Percentiles rank a stretch among this genome's conserved stretches.
Evolutionary conservation across 1,140 invertebrate species (phyloP).

Genomic region (Drosophila serrata): DNA sequence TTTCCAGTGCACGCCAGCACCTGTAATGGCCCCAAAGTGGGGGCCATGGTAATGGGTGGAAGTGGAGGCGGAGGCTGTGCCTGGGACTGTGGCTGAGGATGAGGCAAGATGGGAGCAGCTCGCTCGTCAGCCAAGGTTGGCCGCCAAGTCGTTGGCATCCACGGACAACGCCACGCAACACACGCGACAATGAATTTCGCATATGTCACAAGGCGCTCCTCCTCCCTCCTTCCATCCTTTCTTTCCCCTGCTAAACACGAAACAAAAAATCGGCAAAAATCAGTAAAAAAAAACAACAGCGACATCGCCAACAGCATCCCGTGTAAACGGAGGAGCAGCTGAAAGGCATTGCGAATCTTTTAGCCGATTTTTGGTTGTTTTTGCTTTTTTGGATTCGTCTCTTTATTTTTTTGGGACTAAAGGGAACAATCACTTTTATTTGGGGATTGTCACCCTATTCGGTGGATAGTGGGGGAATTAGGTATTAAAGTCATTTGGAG

Average conservation of each 20-base stretch:
- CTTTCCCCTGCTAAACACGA: conserved; percentile 12
- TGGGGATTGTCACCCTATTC: conserved; percentile 69
- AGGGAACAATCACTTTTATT: conserved; percentile 80
- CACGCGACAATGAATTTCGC: conserved; percentile 83
- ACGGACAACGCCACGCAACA: conserved; percentile 67
- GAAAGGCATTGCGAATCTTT: conserved; percentile 59
- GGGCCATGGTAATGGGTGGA: conserved; percentile 25
- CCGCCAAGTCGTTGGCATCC: conserved; percentile 76
- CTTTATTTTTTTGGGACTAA: conserved; percentile 47
- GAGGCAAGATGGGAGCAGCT: conserved; percentile 10
- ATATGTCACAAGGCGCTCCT: conserved; percentile 73
- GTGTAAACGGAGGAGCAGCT: conserved; percentile 75
- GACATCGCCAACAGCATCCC: conserved; percentile 57
- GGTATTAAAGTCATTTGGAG: neutral
- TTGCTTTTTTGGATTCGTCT: conserved; percentile 13
- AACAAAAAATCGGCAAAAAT: neutral
- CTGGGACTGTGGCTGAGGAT: neutral
- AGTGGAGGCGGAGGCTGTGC: conserved; percentile 2
- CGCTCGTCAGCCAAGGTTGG: conserved; percentile 71
- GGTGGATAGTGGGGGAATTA: neutral
- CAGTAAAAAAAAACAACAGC: conserved; percentile 3
- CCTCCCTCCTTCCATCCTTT: conserved; percentile 34
- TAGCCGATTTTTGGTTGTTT: conserved; percentile 42
- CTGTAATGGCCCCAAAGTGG: conserved; percentile 27
- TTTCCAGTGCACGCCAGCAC: conserved; percentile 21